Conservation (phyloP, 2,888 invertebrate species). For the Parnassius mnemosyne region DNA sequence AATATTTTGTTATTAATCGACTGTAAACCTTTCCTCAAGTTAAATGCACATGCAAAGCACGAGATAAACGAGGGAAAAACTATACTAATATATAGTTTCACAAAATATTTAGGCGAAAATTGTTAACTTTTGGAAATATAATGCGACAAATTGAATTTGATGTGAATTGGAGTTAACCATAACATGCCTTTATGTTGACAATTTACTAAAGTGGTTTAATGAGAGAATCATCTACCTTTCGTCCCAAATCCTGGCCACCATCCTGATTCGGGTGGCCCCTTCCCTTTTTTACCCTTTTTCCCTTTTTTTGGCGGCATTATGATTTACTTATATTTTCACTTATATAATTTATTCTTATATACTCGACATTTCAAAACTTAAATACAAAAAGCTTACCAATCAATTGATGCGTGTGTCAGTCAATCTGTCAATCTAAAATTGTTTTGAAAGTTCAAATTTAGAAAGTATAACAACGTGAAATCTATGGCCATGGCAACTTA, state of each 20-base stretch:
- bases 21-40: no score
- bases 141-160: no score
- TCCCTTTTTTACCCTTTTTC: conserved; percentile 48
- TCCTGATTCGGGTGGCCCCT: conserved; percentile 70
- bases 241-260: conserved; percentile 74
- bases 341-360: conserved; percentile 30
- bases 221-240: conserved; percentile 48
- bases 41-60: no score
- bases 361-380: conserved; percentile 36
- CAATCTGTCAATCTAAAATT: conserved; percentile 20
- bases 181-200: no score
- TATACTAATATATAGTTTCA: no score
- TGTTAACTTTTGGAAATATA: no score
- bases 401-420: conserved; percentile 28
- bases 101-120: no score
- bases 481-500: conserved; percentile 16
- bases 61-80: no score
- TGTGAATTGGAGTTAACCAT: no score
- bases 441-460: conserved; percentile 28
- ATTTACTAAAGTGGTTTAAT: no score
- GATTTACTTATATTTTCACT: conserved; percentile 31
- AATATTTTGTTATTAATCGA: no score
- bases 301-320: conserved; percentile 63
- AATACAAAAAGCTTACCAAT: conserved; percentile 35
- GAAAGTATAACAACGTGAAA: conserved; percentile 14